Evolutionary conservation across 2,113 vertebrate species (phyloP).

Genomic region (Pitta sordida): DNA sequence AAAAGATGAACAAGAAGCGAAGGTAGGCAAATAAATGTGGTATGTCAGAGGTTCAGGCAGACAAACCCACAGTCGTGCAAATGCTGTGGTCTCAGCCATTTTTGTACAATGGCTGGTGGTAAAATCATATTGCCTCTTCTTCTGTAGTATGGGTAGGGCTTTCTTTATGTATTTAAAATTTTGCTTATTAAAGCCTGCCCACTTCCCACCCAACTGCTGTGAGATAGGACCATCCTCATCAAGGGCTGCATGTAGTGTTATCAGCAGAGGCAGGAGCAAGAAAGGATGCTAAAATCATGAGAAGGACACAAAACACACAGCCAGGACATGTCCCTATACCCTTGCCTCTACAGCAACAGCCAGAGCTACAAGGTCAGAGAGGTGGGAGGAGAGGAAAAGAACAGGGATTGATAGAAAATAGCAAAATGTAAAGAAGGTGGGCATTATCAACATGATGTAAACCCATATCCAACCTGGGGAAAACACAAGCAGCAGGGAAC

Average conservation of each 20-base stretch:
- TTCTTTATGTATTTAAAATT: not conserved
- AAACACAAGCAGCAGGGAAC: not conserved
- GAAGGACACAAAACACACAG: not conserved
- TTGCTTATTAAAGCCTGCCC: not conserved
- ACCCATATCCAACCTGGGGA: not conserved
- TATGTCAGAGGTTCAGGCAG: not conserved
- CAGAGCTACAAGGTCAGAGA: not conserved
- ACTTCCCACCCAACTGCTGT: not conserved
- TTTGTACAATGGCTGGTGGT: not conserved
- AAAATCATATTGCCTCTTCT: not conserved
- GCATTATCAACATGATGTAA: not conserved
- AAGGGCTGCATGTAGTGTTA: accelerated
- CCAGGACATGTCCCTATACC: not conserved
- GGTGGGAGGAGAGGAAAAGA: not conserved
- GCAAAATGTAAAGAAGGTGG: not conserved
- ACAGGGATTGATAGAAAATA: accelerated
- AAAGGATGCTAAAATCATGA: not conserved
- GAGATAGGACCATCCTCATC: not conserved
- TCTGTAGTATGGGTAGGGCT: not conserved
- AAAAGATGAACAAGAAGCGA: not conserved
- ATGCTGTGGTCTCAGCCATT: not conserved
- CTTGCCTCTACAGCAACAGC: not conserved
- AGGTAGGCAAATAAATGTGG: not conserved
- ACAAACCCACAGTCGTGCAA: not conserved
- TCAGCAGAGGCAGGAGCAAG: not conserved